phyloP scores from a whole-genome alignment of 1,140 invertebrate species.

The Harlomillsia oculata region DNA sequence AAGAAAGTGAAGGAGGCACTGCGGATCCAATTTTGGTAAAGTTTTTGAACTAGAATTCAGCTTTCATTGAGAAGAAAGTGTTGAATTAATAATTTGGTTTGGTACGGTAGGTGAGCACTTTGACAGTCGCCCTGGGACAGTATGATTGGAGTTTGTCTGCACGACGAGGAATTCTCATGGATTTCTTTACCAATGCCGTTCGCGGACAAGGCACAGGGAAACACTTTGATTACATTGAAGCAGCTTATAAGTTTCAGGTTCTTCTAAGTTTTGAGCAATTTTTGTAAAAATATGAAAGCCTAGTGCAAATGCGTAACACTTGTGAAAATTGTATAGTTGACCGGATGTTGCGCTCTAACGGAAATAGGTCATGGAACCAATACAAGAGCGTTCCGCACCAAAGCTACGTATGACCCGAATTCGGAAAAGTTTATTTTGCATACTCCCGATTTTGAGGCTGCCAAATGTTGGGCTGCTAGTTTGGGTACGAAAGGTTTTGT shows the following conservation, averaged over 20 bases:
- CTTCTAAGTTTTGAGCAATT: not conserved
- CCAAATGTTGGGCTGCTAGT: slow-evolving; percentile 39
- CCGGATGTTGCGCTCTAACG: slow-evolving; percentile 52
- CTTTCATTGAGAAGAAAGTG: not conserved
- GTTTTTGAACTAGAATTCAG: not conserved
- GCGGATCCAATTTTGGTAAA: slow-evolving; percentile 40
- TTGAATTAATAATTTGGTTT: not conserved
- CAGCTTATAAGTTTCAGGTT: slow-evolving; percentile 9
- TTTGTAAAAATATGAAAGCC: not conserved
- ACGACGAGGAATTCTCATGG: slow-evolving; percentile 41
- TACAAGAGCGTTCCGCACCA: slow-evolving; percentile 49
- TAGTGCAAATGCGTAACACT: not conserved
- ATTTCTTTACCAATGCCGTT: slow-evolving; percentile 36
- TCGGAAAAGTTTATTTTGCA: slow-evolving; percentile 49
- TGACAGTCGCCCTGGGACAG: slow-evolving; percentile 41
- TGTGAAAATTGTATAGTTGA: slow-evolving; percentile 38
- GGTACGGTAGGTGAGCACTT: slow-evolving; percentile 27
- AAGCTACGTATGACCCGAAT: slow-evolving; percentile 47
- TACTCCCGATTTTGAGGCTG: slow-evolving; percentile 51
- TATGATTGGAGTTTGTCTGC: slow-evolving; percentile 48
- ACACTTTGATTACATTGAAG: slow-evolving; percentile 43
- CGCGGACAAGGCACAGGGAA: slow-evolving; percentile 42
- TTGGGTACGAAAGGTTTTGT: slow-evolving; percentile 38
- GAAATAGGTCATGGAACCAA: slow-evolving; percentile 54
- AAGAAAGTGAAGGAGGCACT: slow-evolving; percentile 42